Percentiles rank a stretch among this genome's conserved stretches.
Evolutionary conservation across 2,888 invertebrate species (phyloP).

Genomic region (Apamea epomidion): DNA sequence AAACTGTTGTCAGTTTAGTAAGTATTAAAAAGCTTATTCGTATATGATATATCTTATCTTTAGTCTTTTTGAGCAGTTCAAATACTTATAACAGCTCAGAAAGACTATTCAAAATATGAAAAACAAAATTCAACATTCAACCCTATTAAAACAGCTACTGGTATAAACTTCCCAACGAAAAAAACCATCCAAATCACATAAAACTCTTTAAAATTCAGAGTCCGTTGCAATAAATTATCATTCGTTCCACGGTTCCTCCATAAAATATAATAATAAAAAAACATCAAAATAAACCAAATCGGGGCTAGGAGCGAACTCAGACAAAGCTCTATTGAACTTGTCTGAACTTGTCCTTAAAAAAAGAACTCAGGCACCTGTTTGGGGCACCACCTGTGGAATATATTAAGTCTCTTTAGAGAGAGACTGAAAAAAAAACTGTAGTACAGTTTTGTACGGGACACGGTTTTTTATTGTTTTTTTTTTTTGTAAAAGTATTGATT

Average conservation of each 20-base stretch:
- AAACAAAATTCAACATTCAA: conserved; percentile 27
- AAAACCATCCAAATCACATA: conserved; percentile 59
- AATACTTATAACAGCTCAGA: background rate
- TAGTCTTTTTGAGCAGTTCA: background rate
- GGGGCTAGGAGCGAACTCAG: conserved; percentile 79
- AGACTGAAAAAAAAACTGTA: conserved; percentile 61
- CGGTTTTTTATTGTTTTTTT: conserved; percentile 10
- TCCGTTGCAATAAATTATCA: conserved; percentile 82
- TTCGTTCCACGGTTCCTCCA: conserved; percentile 73
- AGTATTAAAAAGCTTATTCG: too few species aligned
- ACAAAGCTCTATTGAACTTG: conserved; percentile 86
- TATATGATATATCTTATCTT: too few species aligned
- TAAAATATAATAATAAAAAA: conserved; percentile 66
- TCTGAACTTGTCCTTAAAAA: conserved; percentile 80
- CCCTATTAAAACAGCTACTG: conserved; percentile 53
- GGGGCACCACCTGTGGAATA: conserved; percentile 86
- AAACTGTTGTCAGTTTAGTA: too few species aligned
- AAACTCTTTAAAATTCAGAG: conserved; percentile 70
- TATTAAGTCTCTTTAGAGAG: conserved; percentile 71
- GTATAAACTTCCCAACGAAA: conserved; percentile 44
- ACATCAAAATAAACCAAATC: conserved; percentile 78
- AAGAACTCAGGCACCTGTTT: conserved; percentile 82
- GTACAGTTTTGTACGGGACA: conserved; percentile 68
- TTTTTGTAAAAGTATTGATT: conserved; percentile 66
- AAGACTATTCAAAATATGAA: background rate